Evolutionary conservation across 2,888 invertebrate genomes (phyloP), one percentile per base, ranked within the genome.

Genomic region (Oeneis ivallda): DNA sequence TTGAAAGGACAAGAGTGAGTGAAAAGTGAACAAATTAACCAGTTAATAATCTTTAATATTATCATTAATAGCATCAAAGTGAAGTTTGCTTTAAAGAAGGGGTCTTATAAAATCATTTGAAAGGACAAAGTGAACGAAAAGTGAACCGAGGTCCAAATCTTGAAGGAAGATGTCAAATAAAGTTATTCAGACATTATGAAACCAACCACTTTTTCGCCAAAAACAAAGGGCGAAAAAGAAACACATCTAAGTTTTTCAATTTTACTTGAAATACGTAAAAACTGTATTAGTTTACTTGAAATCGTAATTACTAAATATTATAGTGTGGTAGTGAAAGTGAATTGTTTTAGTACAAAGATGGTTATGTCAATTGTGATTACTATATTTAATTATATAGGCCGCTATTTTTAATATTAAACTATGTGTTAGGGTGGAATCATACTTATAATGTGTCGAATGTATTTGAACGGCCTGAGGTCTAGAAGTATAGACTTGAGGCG

Each of bases 301-400:
- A 26, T 26, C 26, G 26, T 26, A 26, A 26, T 4, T 26, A 26
- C 5, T 26, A n/a, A n/a, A n/a, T n/a, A 26, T 26, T 8, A 43
- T n/a, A 59, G 54, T 50, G 62, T 60, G 1, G 63, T 57, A 64
- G 66, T 69, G 61, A 66, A 52, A 41, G 37, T 63, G 45, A 52
- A 41, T 41, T 60, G 58, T 59, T 67, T 63, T 64, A 69, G 68
- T 69, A 69, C 68, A 69, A 69, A 53, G 37, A 39, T 65, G 37
- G 41, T 26, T 19, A 49, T 26, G 43, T 64, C 57, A 60, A 66
- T 64, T 68, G 53, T 53, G 41, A 50, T 61, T 47, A 47, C 15
- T 9, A 15, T 37, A 37, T 37, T 45, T 61, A 41, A 41, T 7
- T 52, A n/a, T 52, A 41, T 7, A 26, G 19, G 61, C 26, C 39